phyloP scores from a whole-genome alignment of 2,797 vertebrate genomes.

The Sebastes iracundus region DNA sequence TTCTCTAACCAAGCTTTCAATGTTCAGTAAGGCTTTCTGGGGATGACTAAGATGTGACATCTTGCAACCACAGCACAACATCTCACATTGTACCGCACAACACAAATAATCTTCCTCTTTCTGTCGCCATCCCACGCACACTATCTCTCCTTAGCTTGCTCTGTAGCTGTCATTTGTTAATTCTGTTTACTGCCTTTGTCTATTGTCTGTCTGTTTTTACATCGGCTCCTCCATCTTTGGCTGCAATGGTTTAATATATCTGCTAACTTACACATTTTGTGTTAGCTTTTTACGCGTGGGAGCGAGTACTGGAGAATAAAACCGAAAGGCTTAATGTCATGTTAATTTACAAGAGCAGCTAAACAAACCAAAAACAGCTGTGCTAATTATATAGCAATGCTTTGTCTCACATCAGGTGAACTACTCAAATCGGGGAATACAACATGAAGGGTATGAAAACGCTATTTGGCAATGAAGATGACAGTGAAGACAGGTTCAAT shows the following conservation, averaged over 20 bases:
- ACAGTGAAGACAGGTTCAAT: neutral
- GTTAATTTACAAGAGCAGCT: constrained; percentile 9
- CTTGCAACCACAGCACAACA: constrained; percentile 59
- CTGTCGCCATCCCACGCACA: constrained; percentile 40
- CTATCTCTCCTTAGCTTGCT: constrained; percentile 22
- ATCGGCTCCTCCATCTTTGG: constrained; percentile 15
- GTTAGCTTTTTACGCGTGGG: neutral
- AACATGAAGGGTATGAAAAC: neutral
- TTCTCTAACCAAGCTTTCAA: constrained; percentile 46
- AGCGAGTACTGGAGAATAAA: neutral
- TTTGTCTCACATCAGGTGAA: constrained; percentile 1
- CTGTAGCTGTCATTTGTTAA: constrained; percentile 55
- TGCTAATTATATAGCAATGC: neutral
- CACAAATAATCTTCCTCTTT: constrained; percentile 50
- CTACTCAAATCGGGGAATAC: neutral
- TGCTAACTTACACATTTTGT: neutral
- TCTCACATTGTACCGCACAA: constrained; percentile 56
- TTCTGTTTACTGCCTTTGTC: constrained; percentile 59
- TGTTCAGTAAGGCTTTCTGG: constrained; percentile 51
- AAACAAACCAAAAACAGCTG: neutral
- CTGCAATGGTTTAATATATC: constrained; percentile 32
- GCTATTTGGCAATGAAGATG: neutral
- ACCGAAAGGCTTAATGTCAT: neutral
- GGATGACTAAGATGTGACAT: constrained; percentile 70
- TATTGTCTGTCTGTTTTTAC: constrained; percentile 42